A percentile compares a stretch with the other conserved stretches of the same genome.
Evolutionary conservation across 2,888 invertebrate genomes (phyloP).

Genomic region (Liodrosophila aerea): DNA sequence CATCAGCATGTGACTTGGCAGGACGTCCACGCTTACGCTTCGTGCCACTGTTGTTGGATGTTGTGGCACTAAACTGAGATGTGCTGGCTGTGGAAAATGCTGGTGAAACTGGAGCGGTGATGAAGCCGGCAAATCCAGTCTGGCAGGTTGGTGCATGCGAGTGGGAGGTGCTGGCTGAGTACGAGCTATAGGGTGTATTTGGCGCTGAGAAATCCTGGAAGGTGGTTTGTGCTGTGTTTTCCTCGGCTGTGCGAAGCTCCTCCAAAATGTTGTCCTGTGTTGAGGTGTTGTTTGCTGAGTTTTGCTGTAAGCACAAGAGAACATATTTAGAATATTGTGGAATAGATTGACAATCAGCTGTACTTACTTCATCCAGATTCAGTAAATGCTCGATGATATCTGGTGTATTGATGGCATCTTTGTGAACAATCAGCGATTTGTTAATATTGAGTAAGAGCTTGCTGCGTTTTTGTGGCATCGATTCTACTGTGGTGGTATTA

Average conservation of each 20-base stretch:
- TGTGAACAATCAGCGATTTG: constrained; percentile 13
- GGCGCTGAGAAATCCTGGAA: constrained; percentile 57
- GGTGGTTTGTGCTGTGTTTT: constrained; percentile 32
- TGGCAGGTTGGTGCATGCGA: constrained; percentile 49
- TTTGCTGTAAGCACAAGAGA: constrained; percentile 16
- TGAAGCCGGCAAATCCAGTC: constrained; percentile 44
- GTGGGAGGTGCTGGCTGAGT: constrained; percentile 51
- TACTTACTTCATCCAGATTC: constrained; percentile 40
- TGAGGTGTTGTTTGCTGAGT: constrained; percentile 17
- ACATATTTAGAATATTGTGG: constrained; percentile 16
- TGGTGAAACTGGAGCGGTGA: constrained; percentile 69
- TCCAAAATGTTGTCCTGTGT: constrained; percentile 35
- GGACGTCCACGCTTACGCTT: constrained; percentile 79
- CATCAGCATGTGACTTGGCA: constrained; percentile 79
- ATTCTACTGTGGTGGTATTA: constrained; percentile 10
- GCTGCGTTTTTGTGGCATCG: constrained; percentile 60
- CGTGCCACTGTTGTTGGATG: constrained; percentile 3
- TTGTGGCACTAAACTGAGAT: constrained; percentile 47
- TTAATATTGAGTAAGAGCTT: constrained; percentile 52
- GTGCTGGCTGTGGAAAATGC: constrained; percentile 64
- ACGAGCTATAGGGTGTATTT: constrained; percentile 66
- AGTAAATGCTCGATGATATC: constrained; percentile 52
- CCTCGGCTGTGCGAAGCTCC: constrained; percentile 44
- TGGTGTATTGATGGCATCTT: constrained; percentile 51
- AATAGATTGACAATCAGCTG: background rate